phyloP scores from a whole-genome alignment of 2,888 invertebrate species.

The Papilio protenor region DNA sequence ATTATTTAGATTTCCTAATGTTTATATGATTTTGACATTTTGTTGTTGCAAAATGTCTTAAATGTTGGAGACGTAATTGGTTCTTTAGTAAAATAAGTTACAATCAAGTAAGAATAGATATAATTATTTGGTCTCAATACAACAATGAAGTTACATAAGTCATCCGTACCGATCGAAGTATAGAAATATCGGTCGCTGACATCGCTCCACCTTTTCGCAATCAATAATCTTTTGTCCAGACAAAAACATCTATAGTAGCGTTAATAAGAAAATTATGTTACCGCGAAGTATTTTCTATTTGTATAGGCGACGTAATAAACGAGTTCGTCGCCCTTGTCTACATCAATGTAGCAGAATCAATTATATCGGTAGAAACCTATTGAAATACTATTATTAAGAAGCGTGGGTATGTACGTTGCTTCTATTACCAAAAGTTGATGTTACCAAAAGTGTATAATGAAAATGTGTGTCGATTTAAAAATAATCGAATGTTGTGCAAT shows the following conservation, averaged over 20 bases:
- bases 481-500: too few relatives aligned
- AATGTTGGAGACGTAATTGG: neutral
- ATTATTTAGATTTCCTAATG: too few relatives aligned
- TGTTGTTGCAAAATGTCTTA: neutral
- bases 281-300: conserved; percentile 55
- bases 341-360: conserved; percentile 40
- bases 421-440: neutral
- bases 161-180: neutral
- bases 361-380: neutral
- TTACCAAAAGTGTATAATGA: neutral
- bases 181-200: neutral
- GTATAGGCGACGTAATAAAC: conserved; percentile 65
- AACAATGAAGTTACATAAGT: conserved; percentile 6
- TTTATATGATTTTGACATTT: neutral
- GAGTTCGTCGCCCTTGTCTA: conserved; percentile 61
- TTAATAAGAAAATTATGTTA: conserved; percentile 44
- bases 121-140: neutral
- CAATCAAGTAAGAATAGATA: neutral
- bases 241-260: conserved; percentile 1
- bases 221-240: conserved; percentile 13
- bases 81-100: neutral
- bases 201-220: neutral
- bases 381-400: neutral
- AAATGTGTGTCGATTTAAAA: neutral
- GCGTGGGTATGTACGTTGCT: neutral